Percentiles rank a stretch among this genome's conserved stretches.
phyloP scores from a whole-genome alignment of 2,888 invertebrate species.

The Luperina testacea region DNA sequence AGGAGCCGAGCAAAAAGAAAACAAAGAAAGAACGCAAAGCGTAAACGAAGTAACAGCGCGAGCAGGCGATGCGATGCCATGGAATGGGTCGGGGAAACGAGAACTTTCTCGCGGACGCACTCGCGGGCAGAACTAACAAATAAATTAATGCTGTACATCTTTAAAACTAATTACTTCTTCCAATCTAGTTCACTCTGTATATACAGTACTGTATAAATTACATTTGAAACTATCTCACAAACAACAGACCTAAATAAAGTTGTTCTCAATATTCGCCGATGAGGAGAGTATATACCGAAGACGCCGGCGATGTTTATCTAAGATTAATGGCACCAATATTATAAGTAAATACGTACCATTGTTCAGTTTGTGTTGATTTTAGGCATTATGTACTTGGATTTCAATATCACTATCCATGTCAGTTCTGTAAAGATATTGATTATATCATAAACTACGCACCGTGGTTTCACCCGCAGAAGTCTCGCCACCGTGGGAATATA shows the following conservation, averaged over 20 bases:
- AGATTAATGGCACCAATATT: slow-evolving; percentile 65
- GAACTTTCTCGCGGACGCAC: too few species aligned
- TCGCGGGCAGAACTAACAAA: neutral
- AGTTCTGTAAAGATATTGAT: slow-evolving; percentile 11
- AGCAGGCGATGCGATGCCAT: too few species aligned
- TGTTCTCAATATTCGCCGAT: slow-evolving; percentile 48
- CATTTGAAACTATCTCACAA: slow-evolving; percentile 24
- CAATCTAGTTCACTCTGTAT: neutral
- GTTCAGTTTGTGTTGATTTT: slow-evolving; percentile 60
- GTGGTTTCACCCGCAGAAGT: neutral
- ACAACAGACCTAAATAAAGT: slow-evolving; percentile 37
- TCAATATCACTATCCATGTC: slow-evolving; percentile 38
- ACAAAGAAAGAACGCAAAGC: too few species aligned
- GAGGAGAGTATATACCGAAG: slow-evolving; percentile 38
- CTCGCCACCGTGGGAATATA: neutral
- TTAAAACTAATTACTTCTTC: slow-evolving; percentile 13
- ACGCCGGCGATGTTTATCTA: slow-evolving; percentile 48
- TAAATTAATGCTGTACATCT: slow-evolving; percentile 5
- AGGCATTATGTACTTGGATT: slow-evolving; percentile 46
- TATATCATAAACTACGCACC: neutral
- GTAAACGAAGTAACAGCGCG: too few species aligned
- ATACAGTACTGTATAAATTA: slow-evolving; percentile 19
- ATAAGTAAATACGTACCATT: slow-evolving; percentile 63
- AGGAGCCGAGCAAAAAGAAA: too few species aligned
- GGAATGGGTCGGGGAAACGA: too few species aligned